These are phyloP conservation scores for Dermochelys coriacea DNA, from an alignment of 2,797 vertebrate species.

Conservation along the genomic window DNA sequence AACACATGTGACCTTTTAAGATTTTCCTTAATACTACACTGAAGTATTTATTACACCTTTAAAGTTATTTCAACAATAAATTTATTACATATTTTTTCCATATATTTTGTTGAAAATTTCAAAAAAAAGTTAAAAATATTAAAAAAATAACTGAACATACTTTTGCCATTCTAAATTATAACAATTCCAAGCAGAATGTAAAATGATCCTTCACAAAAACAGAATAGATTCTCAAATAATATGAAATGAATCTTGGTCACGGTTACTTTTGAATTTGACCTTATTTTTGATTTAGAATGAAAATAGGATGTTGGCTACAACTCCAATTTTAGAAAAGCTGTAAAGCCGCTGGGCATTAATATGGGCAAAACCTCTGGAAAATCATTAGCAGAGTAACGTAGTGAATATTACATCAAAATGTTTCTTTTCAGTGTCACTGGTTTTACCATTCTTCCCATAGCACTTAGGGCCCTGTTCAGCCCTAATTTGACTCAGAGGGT, in stretches of 20 bases:
- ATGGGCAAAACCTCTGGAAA: not conserved
- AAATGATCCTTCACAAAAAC: conserved; percentile 56
- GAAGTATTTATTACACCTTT: not conserved
- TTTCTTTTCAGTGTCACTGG: not conserved
- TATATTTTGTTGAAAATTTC: not conserved
- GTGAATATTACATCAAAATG: not conserved
- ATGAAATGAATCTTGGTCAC: not conserved
- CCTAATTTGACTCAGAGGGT: not conserved
- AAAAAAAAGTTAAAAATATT: conserved; percentile 6
- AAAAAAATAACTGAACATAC: not conserved
- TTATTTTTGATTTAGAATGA: not conserved
- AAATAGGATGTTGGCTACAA: not conserved
- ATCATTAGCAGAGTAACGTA: not conserved
- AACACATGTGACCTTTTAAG: not conserved
- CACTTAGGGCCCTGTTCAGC: not conserved
- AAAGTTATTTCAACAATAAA: not conserved
- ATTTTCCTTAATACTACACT: not conserved
- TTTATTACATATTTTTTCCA: not conserved
- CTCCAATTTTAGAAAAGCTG: not conserved
- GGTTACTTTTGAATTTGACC: not conserved
- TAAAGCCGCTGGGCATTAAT: not conserved
- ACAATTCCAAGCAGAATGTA: conserved; percentile 22
- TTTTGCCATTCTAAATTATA: conserved; percentile 54
- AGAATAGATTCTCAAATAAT: not conserved
- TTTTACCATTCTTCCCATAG: not conserved